Conservation (phyloP, 1,140 invertebrate genomes). For the Sinella curviseta region DNA sequence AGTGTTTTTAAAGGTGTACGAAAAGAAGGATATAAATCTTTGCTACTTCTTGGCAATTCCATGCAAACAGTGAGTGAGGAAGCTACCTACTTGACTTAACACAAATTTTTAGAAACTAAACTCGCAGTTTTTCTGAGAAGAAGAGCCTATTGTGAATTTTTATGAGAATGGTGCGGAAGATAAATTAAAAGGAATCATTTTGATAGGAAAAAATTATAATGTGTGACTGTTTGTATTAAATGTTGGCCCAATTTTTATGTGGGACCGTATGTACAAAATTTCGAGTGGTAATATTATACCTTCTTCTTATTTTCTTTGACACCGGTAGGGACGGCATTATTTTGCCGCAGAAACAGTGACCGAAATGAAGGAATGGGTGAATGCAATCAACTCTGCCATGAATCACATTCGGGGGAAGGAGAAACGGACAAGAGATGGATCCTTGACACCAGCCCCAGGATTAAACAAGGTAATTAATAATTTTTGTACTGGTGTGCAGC, state of each 20-base stretch:
- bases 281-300: no score
- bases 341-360: conserved; percentile 56
- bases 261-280: no score
- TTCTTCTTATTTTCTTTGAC: neutral
- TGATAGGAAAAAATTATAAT: no score
- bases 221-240: no score
- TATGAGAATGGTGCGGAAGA: neutral
- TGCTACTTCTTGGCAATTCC: neutral
- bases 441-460: conserved; percentile 18
- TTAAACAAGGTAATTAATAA: conserved; percentile 16
- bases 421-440: conserved; percentile 18
- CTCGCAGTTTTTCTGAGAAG: neutral
- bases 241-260: no score
- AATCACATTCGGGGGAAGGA: conserved; percentile 6
- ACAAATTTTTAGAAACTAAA: neutral
- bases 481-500: neutral
- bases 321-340: conserved; percentile 52
- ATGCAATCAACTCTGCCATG: conserved; percentile 6
- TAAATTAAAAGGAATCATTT: no score
- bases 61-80: neutral
- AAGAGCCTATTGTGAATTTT: neutral
- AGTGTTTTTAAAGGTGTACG: no score
- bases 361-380: conserved; percentile 61
- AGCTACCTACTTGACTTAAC: neutral
- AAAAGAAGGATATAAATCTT: no score